These are phyloP conservation scores for Beaufortia kweichowensis DNA, from an alignment of 2,113 vertebrate species.

Conservation along the genomic window DNA sequence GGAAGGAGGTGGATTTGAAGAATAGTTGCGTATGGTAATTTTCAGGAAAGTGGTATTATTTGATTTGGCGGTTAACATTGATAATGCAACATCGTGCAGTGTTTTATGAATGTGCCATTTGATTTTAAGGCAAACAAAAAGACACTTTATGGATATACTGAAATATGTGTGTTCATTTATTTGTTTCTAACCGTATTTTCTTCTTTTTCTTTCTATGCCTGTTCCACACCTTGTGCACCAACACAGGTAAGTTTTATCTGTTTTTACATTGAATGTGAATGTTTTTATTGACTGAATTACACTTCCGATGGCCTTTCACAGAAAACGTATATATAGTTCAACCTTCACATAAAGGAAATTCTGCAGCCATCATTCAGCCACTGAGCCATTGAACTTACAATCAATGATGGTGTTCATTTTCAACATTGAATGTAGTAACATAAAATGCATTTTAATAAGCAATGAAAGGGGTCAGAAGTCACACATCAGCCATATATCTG, in stretches of 20 bases:
- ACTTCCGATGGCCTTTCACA: constrained; percentile 46
- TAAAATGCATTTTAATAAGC: constrained; percentile 40
- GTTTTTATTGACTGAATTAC: too few relatives aligned
- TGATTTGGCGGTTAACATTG: background rate
- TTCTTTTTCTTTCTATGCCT: constrained; percentile 8
- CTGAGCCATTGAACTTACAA: constrained; percentile 47
- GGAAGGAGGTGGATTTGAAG: background rate
- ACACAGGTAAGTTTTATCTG: constrained; percentile 65
- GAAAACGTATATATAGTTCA: constrained; percentile 37
- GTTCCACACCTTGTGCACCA: constrained; percentile 23
- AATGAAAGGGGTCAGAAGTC: constrained; percentile 50
- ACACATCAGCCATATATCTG: background rate
- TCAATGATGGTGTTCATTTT: constrained; percentile 55
- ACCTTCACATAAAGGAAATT: constrained; percentile 50
- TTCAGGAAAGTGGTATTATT: background rate
- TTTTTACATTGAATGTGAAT: constrained; percentile 19
- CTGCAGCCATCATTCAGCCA: constrained; percentile 7
- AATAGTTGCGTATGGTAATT: background rate
- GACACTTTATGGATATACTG: too few relatives aligned
- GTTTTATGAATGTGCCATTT: background rate
- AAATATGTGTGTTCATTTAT: too few relatives aligned
- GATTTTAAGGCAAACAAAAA: background rate
- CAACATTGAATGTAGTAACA: constrained; percentile 55
- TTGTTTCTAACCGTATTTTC: background rate
- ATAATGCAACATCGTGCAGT: background rate